These are phyloP conservation scores for Zaprionus ornatus DNA, from an alignment of 1,140 invertebrate species.

Conservation along the genomic window DNA sequence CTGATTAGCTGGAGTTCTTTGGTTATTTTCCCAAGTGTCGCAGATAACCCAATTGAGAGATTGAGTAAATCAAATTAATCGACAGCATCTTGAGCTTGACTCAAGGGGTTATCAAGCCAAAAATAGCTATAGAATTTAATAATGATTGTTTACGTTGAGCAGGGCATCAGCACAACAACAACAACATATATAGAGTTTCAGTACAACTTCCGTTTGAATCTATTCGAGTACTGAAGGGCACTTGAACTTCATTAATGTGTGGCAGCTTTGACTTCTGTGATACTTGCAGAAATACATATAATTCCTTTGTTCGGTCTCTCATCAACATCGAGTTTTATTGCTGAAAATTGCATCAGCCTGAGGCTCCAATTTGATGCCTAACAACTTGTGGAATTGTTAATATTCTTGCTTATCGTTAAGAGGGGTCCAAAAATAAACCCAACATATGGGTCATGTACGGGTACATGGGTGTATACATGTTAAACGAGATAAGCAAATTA, in stretches of 20 bases:
- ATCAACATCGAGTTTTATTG: background rate
- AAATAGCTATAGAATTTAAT: conserved; percentile 1
- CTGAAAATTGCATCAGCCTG: background rate
- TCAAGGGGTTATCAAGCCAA: conserved; percentile 37
- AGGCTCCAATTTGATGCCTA: conserved; percentile 9
- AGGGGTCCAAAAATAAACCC: conserved; percentile 20
- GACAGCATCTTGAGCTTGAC: background rate
- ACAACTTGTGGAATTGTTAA: conserved; percentile 13
- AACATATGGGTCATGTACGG: conserved; percentile 6
- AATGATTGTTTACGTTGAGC: too few relatives aligned
- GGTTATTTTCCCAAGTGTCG: background rate
- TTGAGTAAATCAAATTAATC: background rate
- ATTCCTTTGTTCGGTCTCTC: background rate
- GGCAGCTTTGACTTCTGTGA: conserved; percentile 5
- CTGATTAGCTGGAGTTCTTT: conserved; percentile 52
- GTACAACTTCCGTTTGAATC: background rate
- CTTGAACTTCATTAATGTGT: background rate
- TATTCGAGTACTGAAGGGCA: background rate
- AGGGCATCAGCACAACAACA: background rate
- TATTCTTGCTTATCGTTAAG: conserved; percentile 22
- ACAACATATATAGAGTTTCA: conserved; percentile 2
- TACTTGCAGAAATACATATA: conserved; percentile 1
- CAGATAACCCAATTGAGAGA: conserved; percentile 15
- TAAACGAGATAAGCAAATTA: conserved; percentile 17
- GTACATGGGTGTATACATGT: background rate